Conservation (phyloP, 2,797 vertebrate species). For the Galaxias olidus region DNA sequence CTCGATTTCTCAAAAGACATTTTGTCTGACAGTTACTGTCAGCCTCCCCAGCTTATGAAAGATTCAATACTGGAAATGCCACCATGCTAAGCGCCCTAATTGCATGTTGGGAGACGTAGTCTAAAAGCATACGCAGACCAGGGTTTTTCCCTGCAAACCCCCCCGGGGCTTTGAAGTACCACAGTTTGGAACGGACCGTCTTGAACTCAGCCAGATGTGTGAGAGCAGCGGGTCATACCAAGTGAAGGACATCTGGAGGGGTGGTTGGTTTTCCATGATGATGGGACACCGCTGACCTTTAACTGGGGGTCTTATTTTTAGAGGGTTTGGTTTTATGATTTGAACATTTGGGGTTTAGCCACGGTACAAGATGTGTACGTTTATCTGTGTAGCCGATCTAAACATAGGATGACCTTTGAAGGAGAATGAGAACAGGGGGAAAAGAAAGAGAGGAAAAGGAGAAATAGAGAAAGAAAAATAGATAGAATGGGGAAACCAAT, state of each 20-base stretch:
- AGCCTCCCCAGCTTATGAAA: slow-evolving; percentile 13
- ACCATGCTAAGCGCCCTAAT: slow-evolving; percentile 53
- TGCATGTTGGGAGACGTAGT: slow-evolving; percentile 37
- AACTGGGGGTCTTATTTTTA: too few relatives aligned
- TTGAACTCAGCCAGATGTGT: slow-evolving; percentile 44
- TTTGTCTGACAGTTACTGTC: slow-evolving; percentile 26
- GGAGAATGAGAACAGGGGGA: too few relatives aligned
- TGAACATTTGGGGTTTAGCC: too few relatives aligned
- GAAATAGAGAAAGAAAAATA: too few relatives aligned
- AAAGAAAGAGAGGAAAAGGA: too few relatives aligned
- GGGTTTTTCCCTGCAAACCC: slow-evolving; percentile 26
- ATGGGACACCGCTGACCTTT: too few relatives aligned
- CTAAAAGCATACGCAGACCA: slow-evolving; percentile 24
- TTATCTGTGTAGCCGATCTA: too few relatives aligned
- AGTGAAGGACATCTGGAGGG: slow-evolving; percentile 15
- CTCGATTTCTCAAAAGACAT: slow-evolving; percentile 40
- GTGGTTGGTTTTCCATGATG: too few relatives aligned
- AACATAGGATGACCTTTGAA: too few relatives aligned
- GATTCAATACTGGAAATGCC: slow-evolving; percentile 31
- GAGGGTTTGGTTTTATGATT: slow-evolving; percentile 16
- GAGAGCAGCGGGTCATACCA: not conserved
- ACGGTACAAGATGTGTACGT: too few relatives aligned
- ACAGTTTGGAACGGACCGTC: slow-evolving; percentile 25
- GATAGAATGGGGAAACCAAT: too few relatives aligned
- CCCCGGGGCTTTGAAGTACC: slow-evolving; percentile 37